Percentiles rank a stretch among this genome's conserved stretches.
Conservation (phyloP, 1,140 invertebrate genomes). For the Eupeodes corollae region DNA sequence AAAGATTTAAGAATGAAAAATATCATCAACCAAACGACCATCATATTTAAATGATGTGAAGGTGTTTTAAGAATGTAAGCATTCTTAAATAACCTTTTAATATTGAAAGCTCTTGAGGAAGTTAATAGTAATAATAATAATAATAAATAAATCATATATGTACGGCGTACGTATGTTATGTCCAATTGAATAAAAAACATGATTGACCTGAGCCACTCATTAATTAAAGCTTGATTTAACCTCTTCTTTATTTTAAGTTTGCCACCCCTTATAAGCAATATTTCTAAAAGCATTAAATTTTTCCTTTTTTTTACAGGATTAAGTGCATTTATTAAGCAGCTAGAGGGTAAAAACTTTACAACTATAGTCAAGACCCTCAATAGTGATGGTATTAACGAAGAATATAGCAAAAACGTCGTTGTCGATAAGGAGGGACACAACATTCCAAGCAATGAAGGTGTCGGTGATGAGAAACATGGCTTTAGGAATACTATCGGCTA, state of each 20-base stretch:
- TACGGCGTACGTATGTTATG: too few species aligned
- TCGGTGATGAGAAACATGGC: slow-evolving; percentile 5
- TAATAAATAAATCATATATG: too few species aligned
- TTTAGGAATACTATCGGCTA: slow-evolving; percentile 14
- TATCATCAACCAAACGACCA: too few species aligned
- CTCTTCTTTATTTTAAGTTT: background rate
- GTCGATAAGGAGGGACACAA: background rate
- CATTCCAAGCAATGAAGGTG: background rate
- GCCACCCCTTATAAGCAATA: background rate
- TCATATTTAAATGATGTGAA: too few species aligned
- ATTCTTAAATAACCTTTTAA: too few species aligned
- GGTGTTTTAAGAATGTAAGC: too few species aligned
- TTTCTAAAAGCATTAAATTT: background rate
- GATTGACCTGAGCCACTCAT: too few species aligned
- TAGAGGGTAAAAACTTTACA: slow-evolving; percentile 33
- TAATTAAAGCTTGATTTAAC: too few species aligned
- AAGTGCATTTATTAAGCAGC: slow-evolving; percentile 35
- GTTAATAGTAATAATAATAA: too few species aligned
- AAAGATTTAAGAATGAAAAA: too few species aligned
- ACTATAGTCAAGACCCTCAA: slow-evolving; percentile 35
- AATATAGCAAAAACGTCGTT: slow-evolving; percentile 9
- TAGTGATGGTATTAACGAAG: slow-evolving; percentile 28
- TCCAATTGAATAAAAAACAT: too few species aligned
- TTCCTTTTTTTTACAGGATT: slow-evolving; percentile 18
- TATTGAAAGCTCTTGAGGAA: too few species aligned